Conservation (phyloP, 2,888 invertebrate species). For the Hetaerina titia region DNA sequence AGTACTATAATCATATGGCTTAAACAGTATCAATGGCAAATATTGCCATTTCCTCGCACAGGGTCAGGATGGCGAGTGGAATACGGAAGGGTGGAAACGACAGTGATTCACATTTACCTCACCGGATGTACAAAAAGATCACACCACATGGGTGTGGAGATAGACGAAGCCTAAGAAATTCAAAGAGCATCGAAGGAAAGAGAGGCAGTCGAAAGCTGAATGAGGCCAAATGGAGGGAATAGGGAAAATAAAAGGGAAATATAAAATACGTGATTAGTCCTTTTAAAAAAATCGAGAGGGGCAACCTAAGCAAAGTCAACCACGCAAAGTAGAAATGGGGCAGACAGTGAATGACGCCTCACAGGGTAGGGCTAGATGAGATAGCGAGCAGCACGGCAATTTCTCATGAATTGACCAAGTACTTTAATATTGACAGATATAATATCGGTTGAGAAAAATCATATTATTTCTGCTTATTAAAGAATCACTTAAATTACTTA, state of each 20-base stretch:
- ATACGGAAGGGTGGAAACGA: neutral
- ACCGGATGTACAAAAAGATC: neutral
- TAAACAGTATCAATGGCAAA: too few species aligned
- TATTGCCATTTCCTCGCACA: too few species aligned
- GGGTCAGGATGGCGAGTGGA: neutral
- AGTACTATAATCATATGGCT: too few species aligned
- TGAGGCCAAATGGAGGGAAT: neutral
- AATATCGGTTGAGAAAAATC: too few species aligned
- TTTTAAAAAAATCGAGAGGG: neutral
- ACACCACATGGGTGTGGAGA: neutral
- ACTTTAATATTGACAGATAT: too few species aligned
- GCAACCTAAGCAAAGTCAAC: neutral
- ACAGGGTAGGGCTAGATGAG: too few species aligned
- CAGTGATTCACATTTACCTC: neutral
- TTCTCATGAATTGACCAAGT: too few species aligned
- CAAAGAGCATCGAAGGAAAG: neutral
- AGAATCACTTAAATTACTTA: too few species aligned
- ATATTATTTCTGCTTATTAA: too few species aligned
- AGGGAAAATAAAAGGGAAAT: too few species aligned
- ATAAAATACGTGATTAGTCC: neutral
- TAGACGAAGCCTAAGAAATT: neutral
- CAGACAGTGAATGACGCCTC: too few species aligned
- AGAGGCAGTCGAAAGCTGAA: neutral
- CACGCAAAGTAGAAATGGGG: neutral
- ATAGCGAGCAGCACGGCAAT: too few species aligned